Base-by-base conservation (phyloP, 2,797 vertebrate species). In the Sebastes paucispinis region DNA sequence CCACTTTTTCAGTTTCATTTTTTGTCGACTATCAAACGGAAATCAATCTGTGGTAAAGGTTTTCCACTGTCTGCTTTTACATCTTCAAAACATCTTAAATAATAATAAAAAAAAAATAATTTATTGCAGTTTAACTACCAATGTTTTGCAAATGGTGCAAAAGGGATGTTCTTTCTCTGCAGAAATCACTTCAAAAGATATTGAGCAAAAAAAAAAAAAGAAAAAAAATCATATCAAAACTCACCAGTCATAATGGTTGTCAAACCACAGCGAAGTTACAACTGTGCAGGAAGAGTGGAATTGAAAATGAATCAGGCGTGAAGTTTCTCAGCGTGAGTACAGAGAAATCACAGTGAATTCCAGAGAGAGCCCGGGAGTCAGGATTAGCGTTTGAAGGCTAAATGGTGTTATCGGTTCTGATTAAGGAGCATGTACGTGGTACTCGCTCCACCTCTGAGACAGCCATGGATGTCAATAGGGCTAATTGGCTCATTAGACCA, bases 401-500 rank as follows among this genome's bases (percentile, higher is more conserved):
- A 94, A 93, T 77, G 88, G 85, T 89, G 92, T 93, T 93, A 94
- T 93, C 90, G 91, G 88, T 92, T 90, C 89, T 95, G 94, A 95
- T 95, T 93, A 95, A 94, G 90, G 88, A 89, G 92, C 92, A 80
- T 92, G 92, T 93, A 88, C 90, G 80, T 88, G 91, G 86, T 75
- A 65, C 91, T 88, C 81, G 89, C 91, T 92, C 90, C 92, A 94
- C 94, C 93, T 94, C 93, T 6, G 93, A 95, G 95, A 94, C 93
- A 88, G 88, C 91, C 85, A 82, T 50, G 78, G 88, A 90, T 94
- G 94, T 95, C 94, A 95, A 94, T 93, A 92, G 92, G 92, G 94
- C 93, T 94, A 95, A 95, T 95, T 94, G 94, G 91, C 93, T 94
- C 91, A 94, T 95, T 95, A 95, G 92, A 90, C 82, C 88, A 92